Evolutionary conservation across 2,113 vertebrate genomes (phyloP).

Genomic region (Alligator mississippiensis): DNA sequence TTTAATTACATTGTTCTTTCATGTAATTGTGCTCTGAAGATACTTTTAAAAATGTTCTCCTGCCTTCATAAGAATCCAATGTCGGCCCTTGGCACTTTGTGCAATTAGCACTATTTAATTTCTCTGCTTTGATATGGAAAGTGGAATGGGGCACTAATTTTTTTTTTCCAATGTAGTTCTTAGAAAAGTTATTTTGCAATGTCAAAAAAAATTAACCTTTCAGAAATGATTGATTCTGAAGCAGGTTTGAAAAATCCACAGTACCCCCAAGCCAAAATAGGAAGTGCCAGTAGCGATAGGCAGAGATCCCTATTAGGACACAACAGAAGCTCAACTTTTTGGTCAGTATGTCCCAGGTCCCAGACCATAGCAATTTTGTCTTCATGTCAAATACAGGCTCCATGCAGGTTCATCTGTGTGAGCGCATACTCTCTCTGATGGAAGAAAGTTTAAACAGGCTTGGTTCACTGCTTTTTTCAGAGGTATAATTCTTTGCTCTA

Average conservation of each 20-base stretch:
- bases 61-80: slow-evolving; percentile 56
- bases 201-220: slow-evolving; percentile 38
- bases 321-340: background rate
- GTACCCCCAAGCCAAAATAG: background rate
- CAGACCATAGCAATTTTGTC: background rate
- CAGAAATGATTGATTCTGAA: background rate
- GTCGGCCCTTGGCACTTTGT: slow-evolving; percentile 44
- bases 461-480: background rate
- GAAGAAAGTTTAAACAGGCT: background rate
- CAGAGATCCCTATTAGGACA: background rate
- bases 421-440: background rate
- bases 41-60: slow-evolving; percentile 54
- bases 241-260: background rate
- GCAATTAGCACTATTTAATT: slow-evolving; percentile 68
- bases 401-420: background rate
- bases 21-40: slow-evolving; percentile 36
- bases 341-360: background rate
- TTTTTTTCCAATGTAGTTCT: background rate
- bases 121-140: slow-evolving; percentile 60
- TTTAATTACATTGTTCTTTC: slow-evolving; percentile 62
- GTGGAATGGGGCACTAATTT: slow-evolving; percentile 43
- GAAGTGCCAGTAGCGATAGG: slow-evolving; percentile 5
- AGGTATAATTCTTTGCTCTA: slow-evolving; percentile 1
- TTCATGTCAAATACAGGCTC: slow-evolving; percentile 14
- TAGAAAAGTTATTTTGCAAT: slow-evolving; percentile 52